Percentiles rank a stretch among this genome's conserved stretches.
Evolutionary conservation across 1,140 invertebrate species (phyloP).

Genomic region (Scaptomyza pallida): DNA sequence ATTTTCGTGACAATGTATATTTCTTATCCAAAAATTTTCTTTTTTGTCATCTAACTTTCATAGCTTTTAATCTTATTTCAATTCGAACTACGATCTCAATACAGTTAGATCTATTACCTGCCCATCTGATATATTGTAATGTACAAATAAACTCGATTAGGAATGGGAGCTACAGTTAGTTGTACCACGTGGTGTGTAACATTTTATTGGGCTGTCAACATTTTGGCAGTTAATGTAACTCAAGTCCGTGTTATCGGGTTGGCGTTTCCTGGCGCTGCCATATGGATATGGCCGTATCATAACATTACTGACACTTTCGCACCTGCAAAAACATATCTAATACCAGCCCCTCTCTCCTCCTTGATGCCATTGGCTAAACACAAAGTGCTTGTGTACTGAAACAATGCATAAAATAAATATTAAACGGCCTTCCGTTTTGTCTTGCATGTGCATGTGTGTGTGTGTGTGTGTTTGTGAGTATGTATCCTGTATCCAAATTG

Average conservation of each 20-base stretch:
- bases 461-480: conserved; percentile 33
- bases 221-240: conserved; percentile 7
- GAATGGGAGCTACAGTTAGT: neutral
- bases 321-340: conserved; percentile 47
- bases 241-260: neutral
- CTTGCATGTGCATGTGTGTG: conserved; percentile 22
- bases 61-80: too few relatives aligned
- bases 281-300: conserved; percentile 9
- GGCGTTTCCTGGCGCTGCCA: conserved; percentile 7
- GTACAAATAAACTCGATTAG: neutral
- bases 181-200: neutral
- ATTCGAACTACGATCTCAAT: too few relatives aligned
- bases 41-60: too few relatives aligned
- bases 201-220: conserved; percentile 14
- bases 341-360: neutral
- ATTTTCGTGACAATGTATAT: too few relatives aligned
- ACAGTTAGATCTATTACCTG: too few relatives aligned
- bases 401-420: conserved; percentile 77
- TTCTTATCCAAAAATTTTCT: too few relatives aligned
- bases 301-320: conserved; percentile 51
- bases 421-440: conserved; percentile 69
- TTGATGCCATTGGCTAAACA: conserved; percentile 5
- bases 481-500: conserved; percentile 71
- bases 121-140: neutral
- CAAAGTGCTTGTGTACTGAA: conserved; percentile 32